These are phyloP conservation scores for Acleris holmiana DNA, from an alignment of 2,888 invertebrate species.

Conservation along the genomic window DNA sequence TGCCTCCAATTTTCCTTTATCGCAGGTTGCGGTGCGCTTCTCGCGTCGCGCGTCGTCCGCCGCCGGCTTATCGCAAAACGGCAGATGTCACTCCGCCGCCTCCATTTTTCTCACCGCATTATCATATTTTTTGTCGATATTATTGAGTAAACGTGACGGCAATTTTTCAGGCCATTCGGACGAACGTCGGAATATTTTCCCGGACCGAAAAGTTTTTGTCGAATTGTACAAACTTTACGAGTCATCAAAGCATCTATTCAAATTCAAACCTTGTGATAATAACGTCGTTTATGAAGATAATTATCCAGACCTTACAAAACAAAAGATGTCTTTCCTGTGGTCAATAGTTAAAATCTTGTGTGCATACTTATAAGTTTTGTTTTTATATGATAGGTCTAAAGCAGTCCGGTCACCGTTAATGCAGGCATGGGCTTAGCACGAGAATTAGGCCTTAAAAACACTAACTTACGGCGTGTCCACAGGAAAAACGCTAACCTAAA, in stretches of 20 bases:
- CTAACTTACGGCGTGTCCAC: too few species aligned
- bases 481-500: too few species aligned
- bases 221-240: constrained; percentile 21
- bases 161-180: constrained; percentile 24
- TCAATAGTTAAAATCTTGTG: too few species aligned
- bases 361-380: too few species aligned
- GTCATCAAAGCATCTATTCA: constrained; percentile 30
- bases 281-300: too few species aligned
- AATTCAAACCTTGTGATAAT: constrained; percentile 17
- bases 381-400: too few species aligned
- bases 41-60: constrained; percentile 4
- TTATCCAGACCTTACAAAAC: too few species aligned
- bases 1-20: constrained; percentile 19
- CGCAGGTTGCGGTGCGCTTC: constrained; percentile 15
- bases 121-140: constrained; percentile 37
- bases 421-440: too few species aligned
- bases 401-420: too few species aligned
- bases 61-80: constrained; percentile 28
- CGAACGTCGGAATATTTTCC: constrained; percentile 7
- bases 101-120: constrained; percentile 36
- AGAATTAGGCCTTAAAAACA: too few species aligned
- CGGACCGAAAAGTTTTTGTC: constrained; percentile 26
- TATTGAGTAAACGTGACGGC: constrained; percentile 34
- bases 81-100: constrained; percentile 34
- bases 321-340: too few species aligned